phyloP scores from a whole-genome alignment of 2,113 vertebrate species.

The Pyxicephalus adspersus region DNA sequence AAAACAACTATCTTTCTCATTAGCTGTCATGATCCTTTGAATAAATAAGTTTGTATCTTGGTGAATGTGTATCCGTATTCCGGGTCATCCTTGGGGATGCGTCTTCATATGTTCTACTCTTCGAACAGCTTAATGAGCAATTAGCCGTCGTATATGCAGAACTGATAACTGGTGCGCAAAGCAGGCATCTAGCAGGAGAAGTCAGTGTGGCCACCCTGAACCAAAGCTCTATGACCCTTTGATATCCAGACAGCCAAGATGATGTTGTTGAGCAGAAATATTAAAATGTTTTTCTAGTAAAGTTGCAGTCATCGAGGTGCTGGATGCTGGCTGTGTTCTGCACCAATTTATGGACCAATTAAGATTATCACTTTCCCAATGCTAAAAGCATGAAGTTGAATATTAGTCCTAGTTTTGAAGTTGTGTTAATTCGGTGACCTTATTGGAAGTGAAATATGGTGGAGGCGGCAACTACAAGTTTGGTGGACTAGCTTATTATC shows the following conservation, averaged over 20 bases:
- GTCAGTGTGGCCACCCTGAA: slow-evolving; percentile 2
- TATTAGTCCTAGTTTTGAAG: too few species aligned
- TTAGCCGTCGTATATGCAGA: slow-evolving; percentile 52
- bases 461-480: too few species aligned
- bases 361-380: too few species aligned
- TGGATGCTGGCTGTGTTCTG: too few species aligned
- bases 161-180: slow-evolving; percentile 57
- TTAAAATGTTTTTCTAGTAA: not conserved
- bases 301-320: too few species aligned
- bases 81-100: slow-evolving; percentile 61
- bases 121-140: slow-evolving; percentile 62
- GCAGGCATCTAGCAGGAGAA: slow-evolving; percentile 38
- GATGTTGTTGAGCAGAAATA: slow-evolving; percentile 7
- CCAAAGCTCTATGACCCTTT: slow-evolving; percentile 4
- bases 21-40: slow-evolving; percentile 50
- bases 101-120: slow-evolving; percentile 60
- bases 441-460: too few species aligned
- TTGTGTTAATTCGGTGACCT: too few species aligned
- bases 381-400: too few species aligned
- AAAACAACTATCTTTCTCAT: slow-evolving; percentile 58
- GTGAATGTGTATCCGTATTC: slow-evolving; percentile 52
- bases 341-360: too few species aligned
- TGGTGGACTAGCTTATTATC: too few species aligned
- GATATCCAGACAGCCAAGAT: not conserved
- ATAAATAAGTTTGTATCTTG: slow-evolving; percentile 59